phyloP scores from a whole-genome alignment of 2,797 vertebrate genomes.

The Miichthys miiuy region DNA sequence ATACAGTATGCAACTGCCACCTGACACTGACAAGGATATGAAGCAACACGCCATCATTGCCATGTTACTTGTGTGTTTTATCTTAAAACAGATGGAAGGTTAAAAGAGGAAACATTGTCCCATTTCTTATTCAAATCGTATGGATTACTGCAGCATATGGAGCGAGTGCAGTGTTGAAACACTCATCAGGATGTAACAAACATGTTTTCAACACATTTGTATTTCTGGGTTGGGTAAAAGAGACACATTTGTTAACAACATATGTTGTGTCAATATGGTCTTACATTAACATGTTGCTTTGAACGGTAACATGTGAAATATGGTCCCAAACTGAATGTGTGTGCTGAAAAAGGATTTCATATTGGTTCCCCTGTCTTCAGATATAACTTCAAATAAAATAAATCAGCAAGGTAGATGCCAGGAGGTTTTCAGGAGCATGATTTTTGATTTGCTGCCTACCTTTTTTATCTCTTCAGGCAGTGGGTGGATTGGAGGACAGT shows the following conservation, averaged over 20 bases:
- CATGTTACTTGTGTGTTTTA: conserved; percentile 44
- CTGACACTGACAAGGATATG: conserved; percentile 57
- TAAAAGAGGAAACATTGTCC: conserved; percentile 50
- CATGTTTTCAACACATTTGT: conserved; percentile 39
- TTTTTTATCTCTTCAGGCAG: conserved; percentile 91
- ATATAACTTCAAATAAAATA: conserved; percentile 16
- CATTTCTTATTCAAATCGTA: conserved; percentile 59
- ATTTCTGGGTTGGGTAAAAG: conserved; percentile 35
- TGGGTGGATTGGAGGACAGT: conserved; percentile 80
- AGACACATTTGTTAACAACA: conserved; percentile 17
- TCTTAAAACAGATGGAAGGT: conserved; percentile 72
- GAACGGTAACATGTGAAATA: conserved; percentile 8
- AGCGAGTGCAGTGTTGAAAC: conserved; percentile 32
- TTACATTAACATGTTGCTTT: conserved; percentile 35
- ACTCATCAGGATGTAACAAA: conserved; percentile 40
- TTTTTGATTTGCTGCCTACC: conserved; percentile 78
- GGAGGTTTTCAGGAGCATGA: conserved; percentile 13
- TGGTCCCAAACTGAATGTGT: background rate
- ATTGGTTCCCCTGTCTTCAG: background rate
- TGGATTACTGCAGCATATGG: conserved; percentile 63
- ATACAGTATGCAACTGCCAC: conserved; percentile 58
- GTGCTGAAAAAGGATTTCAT: conserved; percentile 10
- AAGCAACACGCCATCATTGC: conserved; percentile 50
- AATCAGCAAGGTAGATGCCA: conserved; percentile 9
- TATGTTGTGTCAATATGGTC: conserved; percentile 49